Percentiles rank a stretch among this genome's conserved stretches.
These are phyloP conservation scores for Lepus townsendii DNA, from an alignment of 2,797 vertebrate genomes.

Conservation along the genomic window DNA sequence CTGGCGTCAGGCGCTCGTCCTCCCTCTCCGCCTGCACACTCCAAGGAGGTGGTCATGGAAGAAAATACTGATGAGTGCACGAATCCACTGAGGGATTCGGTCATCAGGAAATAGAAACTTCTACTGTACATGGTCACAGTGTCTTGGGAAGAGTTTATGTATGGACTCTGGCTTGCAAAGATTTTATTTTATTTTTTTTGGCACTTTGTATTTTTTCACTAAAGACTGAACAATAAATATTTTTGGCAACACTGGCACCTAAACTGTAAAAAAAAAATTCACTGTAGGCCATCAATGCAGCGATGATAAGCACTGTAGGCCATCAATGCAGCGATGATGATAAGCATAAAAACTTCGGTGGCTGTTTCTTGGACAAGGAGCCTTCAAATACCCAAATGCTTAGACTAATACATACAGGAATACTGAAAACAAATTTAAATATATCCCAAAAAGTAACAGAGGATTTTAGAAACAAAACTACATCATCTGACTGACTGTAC, in stretches of 20 bases:
- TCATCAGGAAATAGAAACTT: slow-evolving; percentile 41
- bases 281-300: neutral
- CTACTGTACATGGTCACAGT: slow-evolving; percentile 65
- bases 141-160: slow-evolving; percentile 11
- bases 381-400: neutral
- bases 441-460: slow-evolving; percentile 43
- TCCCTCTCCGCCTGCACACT: neutral
- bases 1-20: neutral
- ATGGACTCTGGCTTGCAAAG: neutral
- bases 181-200: neutral
- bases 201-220: slow-evolving; percentile 63
- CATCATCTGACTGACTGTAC: slow-evolving; percentile 38
- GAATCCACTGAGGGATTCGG: neutral
- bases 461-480: slow-evolving; percentile 14
- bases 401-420: neutral
- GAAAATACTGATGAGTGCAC: neutral
- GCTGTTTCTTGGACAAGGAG: slow-evolving; percentile 10
- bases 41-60: neutral
- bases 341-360: neutral
- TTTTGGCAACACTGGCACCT: slow-evolving; percentile 44
- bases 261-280: neutral
- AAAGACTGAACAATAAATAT: slow-evolving; percentile 55
- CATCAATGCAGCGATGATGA: neutral
- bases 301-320: neutral
- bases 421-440: neutral